Evolutionary conservation across 2,797 vertebrate species (phyloP).

Genomic region (Enteromius trimaculatus): DNA sequence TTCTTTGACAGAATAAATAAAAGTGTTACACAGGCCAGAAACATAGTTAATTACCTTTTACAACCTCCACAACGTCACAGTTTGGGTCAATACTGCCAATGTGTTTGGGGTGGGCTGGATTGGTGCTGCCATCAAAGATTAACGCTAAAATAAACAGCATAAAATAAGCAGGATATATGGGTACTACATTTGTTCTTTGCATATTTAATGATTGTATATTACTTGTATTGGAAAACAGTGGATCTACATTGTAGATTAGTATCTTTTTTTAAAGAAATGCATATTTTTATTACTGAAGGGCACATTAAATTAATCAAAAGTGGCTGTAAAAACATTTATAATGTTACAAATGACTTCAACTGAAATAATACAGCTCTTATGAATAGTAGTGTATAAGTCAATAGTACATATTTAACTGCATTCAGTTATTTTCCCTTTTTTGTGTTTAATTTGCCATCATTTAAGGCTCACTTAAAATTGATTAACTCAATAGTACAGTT

Average conservation of each 20-base stretch:
- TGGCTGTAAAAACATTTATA: not conserved
- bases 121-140: slow-evolving; percentile 89
- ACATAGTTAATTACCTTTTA: slow-evolving; percentile 82
- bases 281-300: not conserved
- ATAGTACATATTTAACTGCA: not conserved
- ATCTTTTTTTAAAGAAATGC: not conserved
- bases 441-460: not conserved
- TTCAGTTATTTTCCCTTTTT: not conserved
- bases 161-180: not conserved
- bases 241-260: not conserved
- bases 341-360: not conserved
- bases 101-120: slow-evolving; percentile 91
- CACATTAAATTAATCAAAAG: not conserved
- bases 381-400: not conserved
- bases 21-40: not conserved
- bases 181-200: not conserved
- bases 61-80: slow-evolving; percentile 91
- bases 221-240: not conserved
- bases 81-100: slow-evolving; percentile 97
- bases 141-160: slow-evolving; percentile 78
- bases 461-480: not conserved
- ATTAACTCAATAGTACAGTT: not conserved
- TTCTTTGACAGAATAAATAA: not conserved
- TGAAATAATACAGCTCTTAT: not conserved
- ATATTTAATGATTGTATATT: not conserved